Percentiles rank a stretch among this genome's conserved stretches.
phyloP scores from a whole-genome alignment of 2,888 invertebrate genomes.

The Chesias legatella region DNA sequence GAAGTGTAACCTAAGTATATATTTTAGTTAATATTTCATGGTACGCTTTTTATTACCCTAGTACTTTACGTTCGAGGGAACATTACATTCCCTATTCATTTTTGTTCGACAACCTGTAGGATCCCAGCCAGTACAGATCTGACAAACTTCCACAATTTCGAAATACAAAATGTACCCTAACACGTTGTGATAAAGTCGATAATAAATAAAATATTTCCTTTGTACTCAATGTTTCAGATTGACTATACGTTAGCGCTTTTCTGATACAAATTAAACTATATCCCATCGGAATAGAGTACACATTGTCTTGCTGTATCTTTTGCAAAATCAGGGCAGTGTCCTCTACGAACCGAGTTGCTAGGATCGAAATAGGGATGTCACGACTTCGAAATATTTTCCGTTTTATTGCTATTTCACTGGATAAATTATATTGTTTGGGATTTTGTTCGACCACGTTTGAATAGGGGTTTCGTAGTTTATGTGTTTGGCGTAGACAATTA shows the following conservation, averaged over 20 bases:
- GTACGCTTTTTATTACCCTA: neutral
- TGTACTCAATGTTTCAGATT: constrained; percentile 4
- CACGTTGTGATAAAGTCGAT: neutral
- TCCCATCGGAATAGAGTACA: constrained; percentile 26
- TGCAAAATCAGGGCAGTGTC: constrained; percentile 61
- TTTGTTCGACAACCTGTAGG: constrained; percentile 68
- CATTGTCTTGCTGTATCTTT: constrained; percentile 33
- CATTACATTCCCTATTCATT: constrained; percentile 67
- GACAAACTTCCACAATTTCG: constrained; percentile 32
- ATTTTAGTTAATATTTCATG: neutral
- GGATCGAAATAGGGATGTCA: constrained; percentile 67
- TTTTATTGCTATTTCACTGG: constrained; percentile 31
- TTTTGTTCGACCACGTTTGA: constrained; percentile 8
- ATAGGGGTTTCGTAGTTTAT: constrained; percentile 16
- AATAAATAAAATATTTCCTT: neutral
- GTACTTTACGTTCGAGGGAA: constrained; percentile 56
- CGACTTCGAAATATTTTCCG: constrained; percentile 52
- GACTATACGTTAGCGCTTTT: neutral
- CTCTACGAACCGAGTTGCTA: constrained; percentile 65
- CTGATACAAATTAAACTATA: constrained; percentile 6
- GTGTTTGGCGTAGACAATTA: neutral
- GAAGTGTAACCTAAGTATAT: too few relatives aligned
- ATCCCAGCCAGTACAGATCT: constrained; percentile 61
- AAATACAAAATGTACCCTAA: constrained; percentile 34
- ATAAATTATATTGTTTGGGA: constrained; percentile 25